Evolutionary conservation across 2,113 vertebrate genomes (phyloP), one percentile per base, ranked within the genome.

Genomic region (Lynx canadensis): DNA sequence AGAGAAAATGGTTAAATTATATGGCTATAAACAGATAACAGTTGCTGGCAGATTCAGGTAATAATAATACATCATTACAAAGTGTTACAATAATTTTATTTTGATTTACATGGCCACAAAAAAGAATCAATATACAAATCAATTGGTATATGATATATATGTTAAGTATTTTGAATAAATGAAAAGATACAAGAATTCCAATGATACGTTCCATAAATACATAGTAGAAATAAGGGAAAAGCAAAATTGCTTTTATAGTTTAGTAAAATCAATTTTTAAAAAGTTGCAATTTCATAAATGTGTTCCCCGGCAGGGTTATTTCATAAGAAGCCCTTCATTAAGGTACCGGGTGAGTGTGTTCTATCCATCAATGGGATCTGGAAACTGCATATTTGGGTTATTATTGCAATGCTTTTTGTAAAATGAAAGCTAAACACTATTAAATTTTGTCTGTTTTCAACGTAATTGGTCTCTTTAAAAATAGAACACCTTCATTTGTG

Each of bases 341-440:
- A 85, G 27, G 87, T 82, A 65, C 33, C 50, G 38, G 55, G 31
- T 23, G n/a, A 79, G 15, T 31, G 60, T 90, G 10, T 79, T 79
- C 83, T 95, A 73, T 94, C 88, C 81, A 82, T 82, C 63, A 87
- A 1, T 60, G 52, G 36, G 23, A 36, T 87, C 13, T 50, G 27
- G 69, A 83, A 97, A 90, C 8, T 38, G 33, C 60, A 52, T 60
- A 33, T 79, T 45, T 50, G 81, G 78, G 38, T 50, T 50, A 66
- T 50, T 45, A 7, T 7, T 55, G 3, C 31, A 74, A 6, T 89
- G 27, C 21, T 76, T 5, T 68, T 69, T 74, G 52, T 50, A 36
- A 93, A 84, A 87, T 76, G 41, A 95, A 81, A 95, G 93, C 71
- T 63, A 89, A 82, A 83, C 10, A 73, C 19, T 14, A 36, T 81